These are phyloP conservation scores for Pongo abelii DNA, from an alignment of 2,113 vertebrate species.

Conservation along the genomic window DNA sequence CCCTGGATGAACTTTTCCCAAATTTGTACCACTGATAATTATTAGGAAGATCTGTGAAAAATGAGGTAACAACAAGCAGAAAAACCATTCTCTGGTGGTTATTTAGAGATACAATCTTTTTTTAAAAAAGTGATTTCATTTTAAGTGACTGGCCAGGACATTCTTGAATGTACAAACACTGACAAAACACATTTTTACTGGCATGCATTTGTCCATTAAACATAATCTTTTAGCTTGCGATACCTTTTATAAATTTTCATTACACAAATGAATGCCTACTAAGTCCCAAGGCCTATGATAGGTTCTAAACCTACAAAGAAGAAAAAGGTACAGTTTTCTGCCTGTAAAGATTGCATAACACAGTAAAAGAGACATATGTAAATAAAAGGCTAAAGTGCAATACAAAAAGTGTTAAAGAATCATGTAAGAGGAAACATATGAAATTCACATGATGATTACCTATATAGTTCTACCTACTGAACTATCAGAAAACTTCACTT, in stretches of 20 bases:
- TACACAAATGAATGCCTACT: background rate
- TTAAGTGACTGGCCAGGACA: background rate
- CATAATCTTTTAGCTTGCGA: background rate
- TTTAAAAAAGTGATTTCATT: background rate
- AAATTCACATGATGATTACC: background rate
- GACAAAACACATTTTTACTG: constrained; percentile 24
- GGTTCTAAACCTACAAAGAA: background rate
- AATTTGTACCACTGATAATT: background rate
- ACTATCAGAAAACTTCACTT: background rate
- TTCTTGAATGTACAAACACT: background rate
- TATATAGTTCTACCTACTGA: background rate
- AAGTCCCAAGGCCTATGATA: background rate
- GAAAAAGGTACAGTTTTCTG: background rate
- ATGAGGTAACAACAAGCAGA: background rate
- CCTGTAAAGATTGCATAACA: background rate
- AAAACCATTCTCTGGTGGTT: background rate
- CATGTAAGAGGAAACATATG: background rate
- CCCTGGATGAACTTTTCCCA: background rate
- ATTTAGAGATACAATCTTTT: background rate
- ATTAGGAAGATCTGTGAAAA: constrained; percentile 27
- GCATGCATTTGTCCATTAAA: background rate
- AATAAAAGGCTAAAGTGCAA: constrained; percentile 18
- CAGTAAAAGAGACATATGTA: background rate
- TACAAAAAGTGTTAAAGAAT: constrained; percentile 2
- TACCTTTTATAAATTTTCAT: background rate